phyloP scores from a whole-genome alignment of 2,888 invertebrate genomes.

The Ormia ochracea region DNA sequence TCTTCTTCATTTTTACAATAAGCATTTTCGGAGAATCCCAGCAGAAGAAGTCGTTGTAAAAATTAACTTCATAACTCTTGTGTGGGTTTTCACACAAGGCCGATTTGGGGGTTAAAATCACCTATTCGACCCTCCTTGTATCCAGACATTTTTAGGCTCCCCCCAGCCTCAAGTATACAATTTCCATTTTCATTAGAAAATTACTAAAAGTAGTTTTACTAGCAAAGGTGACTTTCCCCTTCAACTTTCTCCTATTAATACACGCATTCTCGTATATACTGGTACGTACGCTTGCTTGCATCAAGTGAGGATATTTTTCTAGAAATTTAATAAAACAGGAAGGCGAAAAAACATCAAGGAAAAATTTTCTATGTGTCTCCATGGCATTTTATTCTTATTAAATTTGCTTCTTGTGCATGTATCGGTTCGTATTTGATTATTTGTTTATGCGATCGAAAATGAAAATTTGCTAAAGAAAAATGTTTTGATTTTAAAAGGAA shows the following conservation, averaged over 20 bases:
- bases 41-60: no score
- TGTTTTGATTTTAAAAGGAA: slow-evolving; percentile 30
- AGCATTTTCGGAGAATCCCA: no score
- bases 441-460: slow-evolving; percentile 6
- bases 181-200: neutral
- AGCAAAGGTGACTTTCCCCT: neutral
- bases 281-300: neutral
- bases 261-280: neutral
- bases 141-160: neutral
- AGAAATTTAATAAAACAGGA: slow-evolving; percentile 1
- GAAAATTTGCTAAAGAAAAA: slow-evolving; percentile 15
- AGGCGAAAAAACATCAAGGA: neutral
- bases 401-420: neutral
- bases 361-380: slow-evolving; percentile 24
- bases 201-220: neutral
- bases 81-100: no score
- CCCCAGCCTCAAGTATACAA: neutral
- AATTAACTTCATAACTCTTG: no score
- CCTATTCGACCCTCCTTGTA: neutral
- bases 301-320: slow-evolving; percentile 14
- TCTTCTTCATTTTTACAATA: no score
- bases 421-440: neutral
- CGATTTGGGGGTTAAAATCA: no score
- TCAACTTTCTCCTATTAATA: neutral
- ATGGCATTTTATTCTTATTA: neutral